These are phyloP conservation scores for Stictonetta naevosa DNA, from an alignment of 2,113 vertebrate species.

Conservation along the genomic window DNA sequence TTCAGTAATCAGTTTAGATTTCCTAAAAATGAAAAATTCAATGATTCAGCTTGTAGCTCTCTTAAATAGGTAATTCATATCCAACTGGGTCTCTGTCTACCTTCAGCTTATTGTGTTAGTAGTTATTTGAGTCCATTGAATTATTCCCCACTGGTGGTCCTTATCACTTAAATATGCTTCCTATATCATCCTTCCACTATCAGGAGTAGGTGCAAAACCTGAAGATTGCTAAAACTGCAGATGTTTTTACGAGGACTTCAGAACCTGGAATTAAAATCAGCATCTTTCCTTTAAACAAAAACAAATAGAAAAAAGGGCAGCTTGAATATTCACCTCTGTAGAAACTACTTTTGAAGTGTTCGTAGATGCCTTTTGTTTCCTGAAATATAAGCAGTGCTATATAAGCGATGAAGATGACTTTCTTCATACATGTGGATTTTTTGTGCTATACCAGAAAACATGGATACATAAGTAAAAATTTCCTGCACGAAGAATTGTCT, in stretches of 20 bases:
- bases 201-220: neutral
- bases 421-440: neutral
- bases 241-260: neutral
- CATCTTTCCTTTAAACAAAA: neutral
- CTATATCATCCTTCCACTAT: accelerated
- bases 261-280: neutral
- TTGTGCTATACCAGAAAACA: neutral
- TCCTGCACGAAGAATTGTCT: neutral
- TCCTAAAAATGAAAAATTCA: slow-evolving; percentile 54
- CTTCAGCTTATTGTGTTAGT: neutral
- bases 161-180: neutral
- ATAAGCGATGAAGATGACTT: neutral
- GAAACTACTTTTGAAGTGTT: neutral
- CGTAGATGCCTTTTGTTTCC: too few relatives aligned
- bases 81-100: neutral
- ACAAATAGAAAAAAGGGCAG: accelerated
- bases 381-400: neutral
- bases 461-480: neutral
- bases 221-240: neutral
- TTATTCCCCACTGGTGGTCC: neutral
- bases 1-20: slow-evolving; percentile 53
- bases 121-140: neutral
- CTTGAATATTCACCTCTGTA: accelerated
- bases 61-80: neutral
- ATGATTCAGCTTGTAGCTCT: neutral